These are phyloP conservation scores for Spilarctia lutea DNA, from an alignment of 2,888 invertebrate genomes.

Conservation along the genomic window DNA sequence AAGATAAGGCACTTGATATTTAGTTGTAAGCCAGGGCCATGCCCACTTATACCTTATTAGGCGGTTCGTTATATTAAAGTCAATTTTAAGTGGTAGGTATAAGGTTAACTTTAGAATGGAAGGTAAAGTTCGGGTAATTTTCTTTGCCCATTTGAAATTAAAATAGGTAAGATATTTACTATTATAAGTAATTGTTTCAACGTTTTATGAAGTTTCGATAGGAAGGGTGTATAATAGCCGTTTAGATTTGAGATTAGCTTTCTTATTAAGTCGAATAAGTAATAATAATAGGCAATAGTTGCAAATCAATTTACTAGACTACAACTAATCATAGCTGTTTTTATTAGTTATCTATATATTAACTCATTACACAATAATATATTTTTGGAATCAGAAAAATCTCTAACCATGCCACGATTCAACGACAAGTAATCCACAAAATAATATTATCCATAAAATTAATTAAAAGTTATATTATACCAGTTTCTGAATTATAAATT, in stretches of 20 bases:
- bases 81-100: not conserved
- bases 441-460: too few relatives aligned
- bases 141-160: conserved; percentile 28
- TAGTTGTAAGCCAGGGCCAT: conserved; percentile 45
- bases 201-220: conserved; percentile 12
- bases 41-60: conserved; percentile 44
- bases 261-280: not conserved
- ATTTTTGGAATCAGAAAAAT: too few relatives aligned
- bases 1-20: conserved; percentile 53
- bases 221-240: not conserved
- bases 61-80: conserved; percentile 18
- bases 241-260: conserved; percentile 5
- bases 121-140: not conserved
- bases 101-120: conserved; percentile 22
- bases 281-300: too few relatives aligned
- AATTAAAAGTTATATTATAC: too few relatives aligned
- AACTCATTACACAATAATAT: too few relatives aligned
- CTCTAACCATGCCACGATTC: too few relatives aligned
- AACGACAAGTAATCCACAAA: too few relatives aligned
- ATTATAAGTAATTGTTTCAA: conserved; percentile 18
- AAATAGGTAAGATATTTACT: conserved; percentile 26
- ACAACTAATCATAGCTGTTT: too few relatives aligned
- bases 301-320: too few relatives aligned
- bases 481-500: too few relatives aligned
- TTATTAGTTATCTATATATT: too few relatives aligned